Conservation (phyloP, 1,140 invertebrate genomes). For the silkworm (Bombyx mori) region ASM3026992v2 NC_085114.1:8789501-8790000, state of each 20-base stretch:
- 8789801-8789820: conserved; percentile 20
- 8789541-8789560: conserved; percentile 41
- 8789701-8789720: conserved; percentile 32
- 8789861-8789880: conserved; percentile 2
- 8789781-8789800: conserved; percentile 22
- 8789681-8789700: conserved; percentile 26
- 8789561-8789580: conserved; percentile 44
- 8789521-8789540: conserved; percentile 31
- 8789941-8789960: no score
- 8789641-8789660: conserved; percentile 42
- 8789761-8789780: conserved; percentile 27
- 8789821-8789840: conserved; percentile 7
- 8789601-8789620: conserved; percentile 29
- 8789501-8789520: conserved; percentile 35
- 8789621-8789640: conserved; percentile 51
- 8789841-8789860: conserved; percentile 1
- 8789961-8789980: no score
- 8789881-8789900: background rate
- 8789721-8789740: conserved; percentile 30
- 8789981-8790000: background rate
- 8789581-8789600: conserved; percentile 24
- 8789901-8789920: background rate
- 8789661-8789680: conserved; percentile 30
- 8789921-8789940: no score
- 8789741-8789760: conserved; percentile 32